Evolutionary conservation across 2,797 vertebrate species (phyloP).

Genomic region (Gephyroberyx darwinii): DNA sequence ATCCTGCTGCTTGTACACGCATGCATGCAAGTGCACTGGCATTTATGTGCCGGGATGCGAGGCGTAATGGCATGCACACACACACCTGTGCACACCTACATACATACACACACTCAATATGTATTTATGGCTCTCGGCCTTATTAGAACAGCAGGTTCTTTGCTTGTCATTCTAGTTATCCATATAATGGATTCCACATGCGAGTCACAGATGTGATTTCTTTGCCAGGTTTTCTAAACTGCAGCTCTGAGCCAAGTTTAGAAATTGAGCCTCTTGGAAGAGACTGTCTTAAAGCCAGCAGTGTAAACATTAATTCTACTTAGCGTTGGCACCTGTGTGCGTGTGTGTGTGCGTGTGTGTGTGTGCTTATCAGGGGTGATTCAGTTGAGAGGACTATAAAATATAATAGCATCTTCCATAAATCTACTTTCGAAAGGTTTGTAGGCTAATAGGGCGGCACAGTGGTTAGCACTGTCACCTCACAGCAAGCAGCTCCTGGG

Average conservation of each 20-base stretch:
- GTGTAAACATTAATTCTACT: conserved; percentile 45
- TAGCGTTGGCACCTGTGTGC: conserved; percentile 29
- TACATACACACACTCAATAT: conserved; percentile 6
- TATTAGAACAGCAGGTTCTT: too few relatives aligned
- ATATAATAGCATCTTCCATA: conserved; percentile 3
- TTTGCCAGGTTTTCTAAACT: conserved; percentile 44
- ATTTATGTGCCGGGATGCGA: neutral
- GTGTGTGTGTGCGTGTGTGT: neutral
- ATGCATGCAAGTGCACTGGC: neutral
- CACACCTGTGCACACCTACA: conserved; percentile 11
- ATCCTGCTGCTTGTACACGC: conserved; percentile 6
- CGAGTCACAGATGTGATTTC: conserved; percentile 43
- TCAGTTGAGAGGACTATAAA: conserved; percentile 10
- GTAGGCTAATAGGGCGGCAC: neutral
- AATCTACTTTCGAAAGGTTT: conserved; percentile 30
- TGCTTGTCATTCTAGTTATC: conserved; percentile 44
- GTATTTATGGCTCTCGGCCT: neutral
- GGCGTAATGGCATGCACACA: neutral
- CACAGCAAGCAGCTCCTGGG: too few relatives aligned
- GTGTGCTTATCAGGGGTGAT: neutral
- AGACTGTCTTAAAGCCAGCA: conserved; percentile 27
- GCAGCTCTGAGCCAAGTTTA: conserved; percentile 29
- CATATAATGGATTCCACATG: conserved; percentile 41
- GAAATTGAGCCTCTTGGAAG: conserved; percentile 28
- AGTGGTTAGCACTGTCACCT: too few relatives aligned